Evolutionary conservation across 2,888 invertebrate genomes (phyloP), one percentile per base, ranked within the genome.

Genomic region (Sicus ferrugineus): DNA sequence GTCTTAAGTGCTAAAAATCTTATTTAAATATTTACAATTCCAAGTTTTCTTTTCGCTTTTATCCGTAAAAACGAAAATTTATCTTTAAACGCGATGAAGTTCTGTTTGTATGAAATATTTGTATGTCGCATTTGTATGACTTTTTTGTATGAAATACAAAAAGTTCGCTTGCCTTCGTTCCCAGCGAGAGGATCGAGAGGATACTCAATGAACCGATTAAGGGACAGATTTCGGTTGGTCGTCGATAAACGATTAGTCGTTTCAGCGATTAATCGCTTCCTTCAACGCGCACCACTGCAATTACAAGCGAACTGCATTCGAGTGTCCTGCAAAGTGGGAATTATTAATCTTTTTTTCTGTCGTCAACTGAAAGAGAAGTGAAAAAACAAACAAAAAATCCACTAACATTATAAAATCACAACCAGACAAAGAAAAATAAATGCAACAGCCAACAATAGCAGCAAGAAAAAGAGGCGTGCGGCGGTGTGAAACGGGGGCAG

Each of bases 301-400:
- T 42, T 16, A n/a, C 11, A n/a, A 50, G n/a, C 48, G 48, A 21
- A 9, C 50, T 50, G 19, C 50, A 23, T 21, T 4, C 11, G 21
- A 19, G 21, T 65, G 65, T 34, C 26, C 65, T 31, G 62, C 30
- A 54, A 26, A 54, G 65, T 64, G 50, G 54, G n/a, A 48, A 69
- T 59, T 59, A 69, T 69, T 58, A 69, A 69, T 69, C 69, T 69
- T 59, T 21, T 69, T n/a, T 19, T 26, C 5, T 23, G 31, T 52
- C 64, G 34, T 65, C 52, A 34, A 65, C 50, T 52, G 64, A n/a
- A 52, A 52, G 42, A 30, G 28, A 54, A 16, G 34, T 52, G 62
- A 31, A 56, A 42, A 16, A n/a, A 46, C 58, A 64, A n/a, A 42
- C 21, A n/a, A 46, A 64, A 64, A n/a, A 65, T 28, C 42, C 7